These are phyloP conservation scores for Sebastiscus tertius DNA, from an alignment of 2,797 vertebrate genomes.

Conservation along the genomic window DNA sequence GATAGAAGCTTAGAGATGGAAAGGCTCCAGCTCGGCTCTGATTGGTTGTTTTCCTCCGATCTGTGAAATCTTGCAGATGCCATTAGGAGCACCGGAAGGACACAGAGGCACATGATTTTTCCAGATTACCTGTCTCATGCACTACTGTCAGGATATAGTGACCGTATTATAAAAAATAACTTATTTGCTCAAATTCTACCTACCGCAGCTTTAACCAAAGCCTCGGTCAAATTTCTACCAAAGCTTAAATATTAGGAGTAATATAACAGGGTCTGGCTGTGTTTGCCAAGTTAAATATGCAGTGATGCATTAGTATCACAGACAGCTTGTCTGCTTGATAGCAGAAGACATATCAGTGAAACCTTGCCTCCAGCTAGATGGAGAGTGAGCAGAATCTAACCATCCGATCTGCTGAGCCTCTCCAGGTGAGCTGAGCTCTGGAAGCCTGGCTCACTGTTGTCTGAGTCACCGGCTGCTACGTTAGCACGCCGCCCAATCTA, in stretches of 20 bases:
- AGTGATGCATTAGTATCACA: constrained; percentile 58
- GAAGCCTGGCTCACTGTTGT: constrained; percentile 49
- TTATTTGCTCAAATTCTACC: too few relatives aligned
- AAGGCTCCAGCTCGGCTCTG: too few relatives aligned
- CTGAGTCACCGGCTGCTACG: constrained; percentile 65
- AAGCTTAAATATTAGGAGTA: constrained; percentile 4
- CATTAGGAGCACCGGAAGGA: too few relatives aligned
- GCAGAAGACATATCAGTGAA: constrained; percentile 61
- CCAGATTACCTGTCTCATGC: too few relatives aligned
- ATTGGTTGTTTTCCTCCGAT: too few relatives aligned
- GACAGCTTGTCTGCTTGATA: constrained; percentile 60
- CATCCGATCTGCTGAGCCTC: constrained; percentile 65
- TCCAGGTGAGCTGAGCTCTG: constrained; percentile 60
- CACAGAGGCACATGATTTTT: too few relatives aligned
- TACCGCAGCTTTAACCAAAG: background rate
- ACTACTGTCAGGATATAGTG: too few relatives aligned
- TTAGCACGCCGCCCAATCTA: constrained; percentile 46
- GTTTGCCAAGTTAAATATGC: constrained; percentile 34
- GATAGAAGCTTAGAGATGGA: too few relatives aligned
- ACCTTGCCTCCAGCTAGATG: constrained; percentile 64
- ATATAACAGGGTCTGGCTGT: background rate
- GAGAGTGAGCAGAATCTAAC: constrained; percentile 63
- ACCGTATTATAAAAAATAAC: too few relatives aligned
- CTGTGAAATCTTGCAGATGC: too few relatives aligned
- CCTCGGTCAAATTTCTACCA: background rate